Evolutionary conservation across 2,113 vertebrate genomes (phyloP).

Genomic region (Phylloscopus trochilus): DNA sequence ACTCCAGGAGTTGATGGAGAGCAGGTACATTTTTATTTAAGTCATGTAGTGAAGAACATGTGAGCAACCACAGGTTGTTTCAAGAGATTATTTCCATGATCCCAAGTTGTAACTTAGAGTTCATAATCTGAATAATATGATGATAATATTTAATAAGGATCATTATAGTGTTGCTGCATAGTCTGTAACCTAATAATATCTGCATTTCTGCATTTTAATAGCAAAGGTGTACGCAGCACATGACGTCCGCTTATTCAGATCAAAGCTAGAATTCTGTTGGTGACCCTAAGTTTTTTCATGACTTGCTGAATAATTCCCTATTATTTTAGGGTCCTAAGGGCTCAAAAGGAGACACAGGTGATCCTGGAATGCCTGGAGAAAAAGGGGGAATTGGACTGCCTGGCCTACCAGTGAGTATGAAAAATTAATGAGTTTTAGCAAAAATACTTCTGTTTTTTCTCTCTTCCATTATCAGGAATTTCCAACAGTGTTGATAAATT

Average conservation of each 20-base stretch:
- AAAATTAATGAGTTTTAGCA: not conserved
- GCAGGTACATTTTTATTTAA: conserved; percentile 75
- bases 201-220: not conserved
- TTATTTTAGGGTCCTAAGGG: conserved; percentile 90
- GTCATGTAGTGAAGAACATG: not conserved
- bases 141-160: not conserved
- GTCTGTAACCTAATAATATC: not conserved
- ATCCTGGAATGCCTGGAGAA: conserved; percentile 87
- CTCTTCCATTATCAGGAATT: not conserved
- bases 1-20: conserved; percentile 89
- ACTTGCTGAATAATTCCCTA: not conserved
- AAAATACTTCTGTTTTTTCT: not conserved
- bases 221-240: not conserved
- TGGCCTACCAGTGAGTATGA: conserved; percentile 87
- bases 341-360: conserved; percentile 92
- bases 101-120: not conserved
- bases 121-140: not conserved
- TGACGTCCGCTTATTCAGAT: not conserved
- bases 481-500: not conserved
- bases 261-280: not conserved
- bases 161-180: not conserved
- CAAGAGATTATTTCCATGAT: not conserved
- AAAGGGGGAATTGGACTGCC: conserved; percentile 91
- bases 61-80: not conserved
- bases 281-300: not conserved